A percentile compares a stretch with the other conserved stretches of the same genome.
Evolutionary conservation across 2,888 invertebrate species (phyloP).

Genomic region (Aleiodes testaceus): DNA sequence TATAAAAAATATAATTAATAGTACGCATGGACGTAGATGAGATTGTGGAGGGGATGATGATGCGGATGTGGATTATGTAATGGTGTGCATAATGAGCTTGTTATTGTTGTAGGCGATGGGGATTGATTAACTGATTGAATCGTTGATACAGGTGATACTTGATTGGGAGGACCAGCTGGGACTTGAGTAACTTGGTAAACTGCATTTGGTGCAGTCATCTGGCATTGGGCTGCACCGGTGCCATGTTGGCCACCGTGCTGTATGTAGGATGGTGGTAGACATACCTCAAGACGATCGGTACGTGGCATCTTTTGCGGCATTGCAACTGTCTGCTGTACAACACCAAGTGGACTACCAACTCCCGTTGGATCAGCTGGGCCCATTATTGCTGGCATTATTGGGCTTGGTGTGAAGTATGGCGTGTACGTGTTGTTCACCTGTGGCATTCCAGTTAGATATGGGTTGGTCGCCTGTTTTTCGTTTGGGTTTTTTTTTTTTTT

Average conservation of each 20-base stretch:
- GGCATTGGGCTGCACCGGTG: constrained; percentile 67
- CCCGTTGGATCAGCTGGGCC: constrained; percentile 86
- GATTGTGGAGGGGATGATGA: constrained; percentile 69
- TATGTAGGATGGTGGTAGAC: constrained; percentile 73
- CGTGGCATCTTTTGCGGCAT: constrained; percentile 94
- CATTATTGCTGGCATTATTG: constrained; percentile 92
- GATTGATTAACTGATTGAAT: constrained; percentile 71
- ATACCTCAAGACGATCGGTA: constrained; percentile 97
- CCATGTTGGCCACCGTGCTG: constrained; percentile 69
- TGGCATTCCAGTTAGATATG: constrained; percentile 93
- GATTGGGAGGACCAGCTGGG: constrained; percentile 70
- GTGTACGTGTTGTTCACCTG: constrained; percentile 92
- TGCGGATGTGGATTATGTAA: constrained; percentile 67
- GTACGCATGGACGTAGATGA: constrained; percentile 72
- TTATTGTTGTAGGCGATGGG: constrained; percentile 67
- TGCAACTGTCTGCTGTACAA: constrained; percentile 89
- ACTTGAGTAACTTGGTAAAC: constrained; percentile 61
- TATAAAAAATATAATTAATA: constrained; percentile 58
- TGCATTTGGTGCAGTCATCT: constrained; percentile 64
- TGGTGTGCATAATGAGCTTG: constrained; percentile 65
- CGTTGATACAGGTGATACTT: constrained; percentile 72
- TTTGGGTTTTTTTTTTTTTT: too few species aligned
- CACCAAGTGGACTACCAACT: constrained; percentile 87
- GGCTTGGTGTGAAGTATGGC: constrained; percentile 91
- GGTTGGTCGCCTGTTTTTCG: constrained; percentile 85